A percentile compares a stretch with the other conserved stretches of the same genome.
phyloP scores from a whole-genome alignment of 2,113 vertebrate genomes.

The Mirza zaza region DNA sequence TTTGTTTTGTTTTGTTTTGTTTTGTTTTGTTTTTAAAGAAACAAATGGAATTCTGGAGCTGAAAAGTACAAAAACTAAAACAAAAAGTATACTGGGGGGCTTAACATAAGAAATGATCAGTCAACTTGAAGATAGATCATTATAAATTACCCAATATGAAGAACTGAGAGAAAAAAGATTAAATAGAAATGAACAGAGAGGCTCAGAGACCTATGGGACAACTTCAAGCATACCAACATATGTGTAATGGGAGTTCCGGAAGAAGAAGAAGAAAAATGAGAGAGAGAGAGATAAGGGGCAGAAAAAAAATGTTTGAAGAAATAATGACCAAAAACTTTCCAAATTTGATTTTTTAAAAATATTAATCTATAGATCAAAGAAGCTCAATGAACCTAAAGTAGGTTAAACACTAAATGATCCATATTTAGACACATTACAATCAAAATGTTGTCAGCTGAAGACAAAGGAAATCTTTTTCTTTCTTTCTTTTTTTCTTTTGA shows the following conservation, averaged over 20 bases:
- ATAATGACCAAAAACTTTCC: neutral
- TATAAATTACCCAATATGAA: neutral
- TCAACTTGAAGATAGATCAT: neutral
- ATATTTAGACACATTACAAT: neutral
- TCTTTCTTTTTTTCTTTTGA: too few relatives aligned
- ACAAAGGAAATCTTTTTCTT: neutral
- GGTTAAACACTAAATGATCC: constrained; percentile 22
- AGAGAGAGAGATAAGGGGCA: neutral
- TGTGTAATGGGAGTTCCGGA: neutral
- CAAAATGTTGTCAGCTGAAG: constrained; percentile 2
- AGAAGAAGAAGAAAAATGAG: neutral
- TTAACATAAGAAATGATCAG: neutral
- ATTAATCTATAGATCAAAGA: neutral
- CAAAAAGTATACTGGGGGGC: neutral
- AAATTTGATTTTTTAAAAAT: neutral
- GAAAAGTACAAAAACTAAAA: constrained; percentile 17
- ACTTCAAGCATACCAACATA: neutral
- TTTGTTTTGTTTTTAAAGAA: neutral
- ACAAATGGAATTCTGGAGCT: constrained; percentile 22
- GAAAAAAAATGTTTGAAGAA: neutral
- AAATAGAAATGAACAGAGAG: neutral
- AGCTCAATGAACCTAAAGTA: neutral
- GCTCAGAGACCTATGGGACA: neutral
- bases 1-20: neutral
- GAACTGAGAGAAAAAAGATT: neutral